Conservation (phyloP, 2,113 vertebrate species). For the Archilochus colubris region DNA sequence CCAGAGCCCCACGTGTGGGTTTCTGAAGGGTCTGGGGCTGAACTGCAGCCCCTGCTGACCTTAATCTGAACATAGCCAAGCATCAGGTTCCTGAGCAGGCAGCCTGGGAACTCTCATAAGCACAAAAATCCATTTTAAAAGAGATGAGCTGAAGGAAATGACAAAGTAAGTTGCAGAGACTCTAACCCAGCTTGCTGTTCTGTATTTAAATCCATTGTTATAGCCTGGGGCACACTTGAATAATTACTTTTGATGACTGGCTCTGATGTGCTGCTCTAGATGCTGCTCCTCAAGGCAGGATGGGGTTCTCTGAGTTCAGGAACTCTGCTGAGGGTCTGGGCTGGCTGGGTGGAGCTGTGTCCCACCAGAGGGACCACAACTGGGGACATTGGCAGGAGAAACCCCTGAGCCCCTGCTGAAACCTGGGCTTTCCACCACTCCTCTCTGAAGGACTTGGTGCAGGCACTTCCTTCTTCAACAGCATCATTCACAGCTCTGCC, state of each 20-base stretch:
- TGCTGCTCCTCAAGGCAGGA: not conserved
- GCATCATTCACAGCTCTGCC: not conserved
- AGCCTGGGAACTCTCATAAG: not conserved
- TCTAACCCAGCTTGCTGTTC: not conserved
- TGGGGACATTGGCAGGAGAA: accelerated
- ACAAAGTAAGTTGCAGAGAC: not conserved
- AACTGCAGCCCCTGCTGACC: not conserved
- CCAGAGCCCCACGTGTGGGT: not conserved
- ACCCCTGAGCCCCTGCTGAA: not conserved
- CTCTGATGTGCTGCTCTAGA: not conserved
- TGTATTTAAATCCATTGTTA: conserved; percentile 18
- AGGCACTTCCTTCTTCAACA: conserved; percentile 4
- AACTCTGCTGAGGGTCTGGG: not conserved
- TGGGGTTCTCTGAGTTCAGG: accelerated
- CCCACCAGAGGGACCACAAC: not conserved
- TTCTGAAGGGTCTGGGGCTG: not conserved
- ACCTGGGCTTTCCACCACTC: conserved; percentile 35
- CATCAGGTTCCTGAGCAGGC: not conserved
- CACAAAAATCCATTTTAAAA: not conserved
- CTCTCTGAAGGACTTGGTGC: conserved; percentile 34
- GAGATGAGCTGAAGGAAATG: not conserved
- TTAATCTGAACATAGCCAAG: not conserved
- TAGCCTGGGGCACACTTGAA: not conserved
- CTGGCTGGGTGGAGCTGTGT: not conserved
- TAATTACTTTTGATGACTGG: not conserved